These are phyloP conservation scores for Ridgeia piscesae DNA, from an alignment of 1,140 invertebrate species.

Conservation along the genomic window DNA sequence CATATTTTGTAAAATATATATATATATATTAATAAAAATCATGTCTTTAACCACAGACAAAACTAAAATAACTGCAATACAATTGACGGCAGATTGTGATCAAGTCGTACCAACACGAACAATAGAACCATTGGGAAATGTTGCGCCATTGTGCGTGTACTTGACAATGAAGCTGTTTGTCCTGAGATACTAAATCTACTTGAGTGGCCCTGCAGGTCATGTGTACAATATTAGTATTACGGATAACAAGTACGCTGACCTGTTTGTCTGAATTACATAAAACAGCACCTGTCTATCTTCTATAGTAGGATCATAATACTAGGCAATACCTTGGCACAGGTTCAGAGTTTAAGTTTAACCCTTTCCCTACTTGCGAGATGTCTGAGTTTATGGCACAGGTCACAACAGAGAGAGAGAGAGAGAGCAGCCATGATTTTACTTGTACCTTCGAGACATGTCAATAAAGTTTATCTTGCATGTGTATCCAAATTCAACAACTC, in stretches of 20 bases:
- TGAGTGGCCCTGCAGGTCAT: background rate
- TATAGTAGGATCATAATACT: background rate
- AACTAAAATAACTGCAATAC: background rate
- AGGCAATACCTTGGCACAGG: background rate
- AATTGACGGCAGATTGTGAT: background rate
- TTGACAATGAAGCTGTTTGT: background rate
- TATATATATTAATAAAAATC: too few species aligned
- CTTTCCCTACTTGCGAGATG: background rate
- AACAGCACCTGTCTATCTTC: background rate
- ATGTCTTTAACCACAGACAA: background rate
- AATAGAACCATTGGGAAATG: background rate
- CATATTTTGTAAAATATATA: too few species aligned
- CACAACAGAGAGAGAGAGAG: background rate
- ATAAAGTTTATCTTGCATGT: background rate
- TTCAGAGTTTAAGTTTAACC: background rate
- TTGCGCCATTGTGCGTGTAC: background rate
- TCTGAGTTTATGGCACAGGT: background rate
- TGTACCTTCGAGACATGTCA: background rate
- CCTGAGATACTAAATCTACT: conserved; percentile 5
- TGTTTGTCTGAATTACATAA: background rate
- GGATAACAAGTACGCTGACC: background rate
- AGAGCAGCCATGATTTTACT: background rate
- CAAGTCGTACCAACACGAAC: background rate
- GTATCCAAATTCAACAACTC: background rate
- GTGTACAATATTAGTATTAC: background rate